These are phyloP conservation scores for Sebastes iracundus DNA, from an alignment of 2,797 vertebrate species.

Conservation along the genomic window DNA sequence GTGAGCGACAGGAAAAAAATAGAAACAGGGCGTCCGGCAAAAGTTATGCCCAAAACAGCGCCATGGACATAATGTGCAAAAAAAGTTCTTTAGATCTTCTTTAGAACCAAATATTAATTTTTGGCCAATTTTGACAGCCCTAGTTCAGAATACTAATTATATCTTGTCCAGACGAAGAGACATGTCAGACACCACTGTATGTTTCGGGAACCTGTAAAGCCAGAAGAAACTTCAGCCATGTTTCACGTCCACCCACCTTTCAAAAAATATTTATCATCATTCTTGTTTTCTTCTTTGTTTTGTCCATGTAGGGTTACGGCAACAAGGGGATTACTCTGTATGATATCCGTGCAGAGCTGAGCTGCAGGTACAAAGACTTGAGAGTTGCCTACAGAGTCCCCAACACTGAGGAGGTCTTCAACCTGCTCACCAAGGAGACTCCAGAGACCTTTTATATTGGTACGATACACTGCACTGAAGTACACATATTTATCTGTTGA, in stretches of 20 bases:
- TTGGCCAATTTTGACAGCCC: no score
- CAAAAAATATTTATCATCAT: background rate
- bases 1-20: no score
- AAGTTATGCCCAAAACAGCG: no score
- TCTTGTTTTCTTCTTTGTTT: background rate
- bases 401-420: constrained; percentile 98
- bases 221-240: background rate
- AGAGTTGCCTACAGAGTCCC: constrained; percentile 92
- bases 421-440: constrained; percentile 98
- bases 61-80: no score
- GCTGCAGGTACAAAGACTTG: constrained; percentile 98
- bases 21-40: no score
- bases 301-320: constrained; percentile 89
- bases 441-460: constrained; percentile 99
- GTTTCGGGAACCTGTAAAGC: background rate
- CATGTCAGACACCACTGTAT: background rate
- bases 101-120: fast-evolving
- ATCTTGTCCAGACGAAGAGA: background rate
- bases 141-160: background rate
- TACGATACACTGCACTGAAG: constrained; percentile 60
- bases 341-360: constrained; percentile 97
- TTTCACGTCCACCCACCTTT: background rate
- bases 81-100: no score
- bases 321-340: constrained; percentile 99
- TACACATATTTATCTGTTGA: background rate